Percentiles rank a stretch among this genome's conserved stretches.
These are phyloP conservation scores for Novumbra hubbsi DNA, from an alignment of 2,797 vertebrate species.

Conservation along the genomic window DNA sequence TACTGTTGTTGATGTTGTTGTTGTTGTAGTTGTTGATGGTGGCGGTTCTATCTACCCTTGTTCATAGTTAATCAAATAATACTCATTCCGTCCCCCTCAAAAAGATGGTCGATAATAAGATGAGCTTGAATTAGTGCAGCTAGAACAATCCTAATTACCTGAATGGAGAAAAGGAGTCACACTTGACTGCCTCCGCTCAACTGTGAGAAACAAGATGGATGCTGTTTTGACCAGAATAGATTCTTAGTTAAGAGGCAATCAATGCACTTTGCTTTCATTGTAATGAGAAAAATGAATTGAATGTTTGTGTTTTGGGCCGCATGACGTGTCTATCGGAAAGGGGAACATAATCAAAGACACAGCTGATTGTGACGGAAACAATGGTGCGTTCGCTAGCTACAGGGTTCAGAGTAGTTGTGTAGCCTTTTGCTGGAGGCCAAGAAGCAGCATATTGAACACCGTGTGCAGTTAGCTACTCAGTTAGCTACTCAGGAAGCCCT, in stretches of 20 bases:
- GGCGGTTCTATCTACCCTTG: background rate
- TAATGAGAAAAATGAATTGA: constrained; percentile 34
- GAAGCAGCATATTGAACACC: constrained; percentile 26
- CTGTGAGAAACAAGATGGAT: constrained; percentile 12
- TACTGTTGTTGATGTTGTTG: background rate
- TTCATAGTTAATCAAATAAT: background rate
- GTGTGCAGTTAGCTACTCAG: constrained; percentile 32
- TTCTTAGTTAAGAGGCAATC: constrained; percentile 25
- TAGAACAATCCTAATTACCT: constrained; percentile 7
- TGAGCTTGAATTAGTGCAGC: background rate
- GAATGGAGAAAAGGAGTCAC: background rate
- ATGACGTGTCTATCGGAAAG: constrained; percentile 8
- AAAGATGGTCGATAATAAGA: background rate
- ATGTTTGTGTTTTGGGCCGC: constrained; percentile 26
- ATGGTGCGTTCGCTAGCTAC: background rate
- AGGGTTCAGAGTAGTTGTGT: background rate
- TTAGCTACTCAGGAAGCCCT: constrained; percentile 26
- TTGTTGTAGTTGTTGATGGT: background rate
- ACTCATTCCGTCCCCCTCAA: constrained; percentile 2
- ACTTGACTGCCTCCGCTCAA: background rate
- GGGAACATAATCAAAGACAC: constrained; percentile 5
- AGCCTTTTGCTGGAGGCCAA: background rate
- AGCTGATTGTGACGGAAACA: background rate
- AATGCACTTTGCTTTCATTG: constrained; percentile 22
- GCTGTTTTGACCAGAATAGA: constrained; percentile 21